phyloP scores from a whole-genome alignment of 2,797 vertebrate genomes.

The Lemur catta region DNA sequence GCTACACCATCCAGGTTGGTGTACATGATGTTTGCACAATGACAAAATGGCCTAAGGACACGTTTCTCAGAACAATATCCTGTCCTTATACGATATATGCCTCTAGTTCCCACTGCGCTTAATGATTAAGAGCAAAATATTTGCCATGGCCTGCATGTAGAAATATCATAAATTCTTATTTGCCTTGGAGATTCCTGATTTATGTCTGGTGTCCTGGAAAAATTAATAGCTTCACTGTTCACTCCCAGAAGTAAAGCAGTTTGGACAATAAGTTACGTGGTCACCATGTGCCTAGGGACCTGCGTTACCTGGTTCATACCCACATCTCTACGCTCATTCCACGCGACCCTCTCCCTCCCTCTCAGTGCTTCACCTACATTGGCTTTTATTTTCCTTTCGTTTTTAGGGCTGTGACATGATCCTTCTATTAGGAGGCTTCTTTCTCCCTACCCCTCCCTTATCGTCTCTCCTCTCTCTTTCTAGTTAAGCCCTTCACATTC shows the following conservation, averaged over 20 bases:
- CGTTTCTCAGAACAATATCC: background rate
- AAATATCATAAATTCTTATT: background rate
- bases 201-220: background rate
- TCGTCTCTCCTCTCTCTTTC: background rate
- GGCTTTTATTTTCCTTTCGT: background rate
- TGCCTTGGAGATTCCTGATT: background rate
- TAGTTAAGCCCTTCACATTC: background rate
- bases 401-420: background rate
- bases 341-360: fast-evolving
- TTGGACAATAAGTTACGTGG: background rate
- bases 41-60: background rate
- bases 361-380: background rate
- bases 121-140: background rate
- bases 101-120: background rate
- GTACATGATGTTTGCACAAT: background rate
- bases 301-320: background rate
- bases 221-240: background rate
- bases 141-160: background rate
- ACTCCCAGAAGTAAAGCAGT: background rate
- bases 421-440: background rate
- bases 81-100: background rate
- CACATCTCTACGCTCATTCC: background rate
- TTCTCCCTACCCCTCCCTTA: background rate
- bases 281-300: background rate
- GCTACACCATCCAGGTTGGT: no score